phyloP scores from a whole-genome alignment of 2,797 vertebrate species.

The Channallabes apus region DNA sequence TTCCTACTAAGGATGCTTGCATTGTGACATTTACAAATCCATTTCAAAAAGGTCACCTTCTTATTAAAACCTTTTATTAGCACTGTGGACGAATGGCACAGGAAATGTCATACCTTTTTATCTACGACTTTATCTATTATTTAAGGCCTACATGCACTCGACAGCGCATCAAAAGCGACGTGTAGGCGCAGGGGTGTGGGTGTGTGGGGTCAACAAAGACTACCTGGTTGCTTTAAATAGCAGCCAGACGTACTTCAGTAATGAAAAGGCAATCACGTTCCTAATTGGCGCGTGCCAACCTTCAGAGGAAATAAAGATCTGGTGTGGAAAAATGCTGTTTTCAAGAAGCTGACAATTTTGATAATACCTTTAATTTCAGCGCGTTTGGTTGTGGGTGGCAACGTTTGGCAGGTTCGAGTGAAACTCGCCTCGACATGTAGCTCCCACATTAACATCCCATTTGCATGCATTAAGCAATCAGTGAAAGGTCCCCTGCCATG shows the following conservation, averaged over 20 bases:
- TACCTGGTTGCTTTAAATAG: not conserved
- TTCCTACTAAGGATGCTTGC: slow-evolving; percentile 65
- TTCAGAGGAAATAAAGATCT: slow-evolving; percentile 6
- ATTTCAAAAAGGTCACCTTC: slow-evolving; percentile 82
- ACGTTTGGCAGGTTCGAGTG: slow-evolving; percentile 36
- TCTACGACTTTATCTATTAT: slow-evolving; percentile 65
- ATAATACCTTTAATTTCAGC: slow-evolving; percentile 36
- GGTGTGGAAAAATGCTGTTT: slow-evolving; percentile 16
- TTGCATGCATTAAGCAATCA: slow-evolving; percentile 67
- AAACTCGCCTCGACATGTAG: slow-evolving; percentile 26
- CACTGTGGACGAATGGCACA: slow-evolving; percentile 68
- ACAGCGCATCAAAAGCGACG: slow-evolving; percentile 24
- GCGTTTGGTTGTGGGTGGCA: slow-evolving; percentile 3
- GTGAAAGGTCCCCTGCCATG: slow-evolving; percentile 65
- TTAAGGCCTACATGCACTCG: slow-evolving; percentile 54
- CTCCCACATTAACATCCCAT: slow-evolving; percentile 61
- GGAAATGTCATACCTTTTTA: slow-evolving; percentile 81
- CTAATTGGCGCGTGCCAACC: slow-evolving; percentile 1
- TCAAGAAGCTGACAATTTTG: slow-evolving; percentile 17
- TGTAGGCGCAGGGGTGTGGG: not conserved
- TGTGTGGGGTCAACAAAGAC: slow-evolving; percentile 10
- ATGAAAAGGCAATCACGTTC: not conserved
- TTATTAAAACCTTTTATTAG: slow-evolving; percentile 80
- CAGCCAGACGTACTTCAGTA: not conserved
- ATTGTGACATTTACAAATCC: slow-evolving; percentile 86